Evolutionary conservation across 2,888 invertebrate genomes (phyloP).

Genomic region (Megalurothrips usitatus): DNA sequence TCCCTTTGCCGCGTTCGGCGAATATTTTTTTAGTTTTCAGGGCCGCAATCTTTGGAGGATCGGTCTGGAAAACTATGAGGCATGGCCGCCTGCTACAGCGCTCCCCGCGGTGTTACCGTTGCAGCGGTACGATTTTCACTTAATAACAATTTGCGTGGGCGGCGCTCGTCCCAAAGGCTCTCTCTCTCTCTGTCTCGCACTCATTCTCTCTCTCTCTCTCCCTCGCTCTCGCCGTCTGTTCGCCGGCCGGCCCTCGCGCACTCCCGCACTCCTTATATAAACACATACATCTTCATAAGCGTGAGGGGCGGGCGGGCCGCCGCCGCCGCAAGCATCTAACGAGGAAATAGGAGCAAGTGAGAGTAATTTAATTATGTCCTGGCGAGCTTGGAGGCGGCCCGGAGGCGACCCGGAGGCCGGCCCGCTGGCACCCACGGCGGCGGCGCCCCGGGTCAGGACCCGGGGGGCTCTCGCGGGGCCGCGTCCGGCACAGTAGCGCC

Average conservation of each 20-base stretch:
- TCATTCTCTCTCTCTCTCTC: no score
- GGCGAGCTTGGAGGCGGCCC: not conserved
- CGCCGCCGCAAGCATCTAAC: not conserved
- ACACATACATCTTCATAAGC: constrained; percentile 22
- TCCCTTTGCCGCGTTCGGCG: no score
- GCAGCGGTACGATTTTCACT: constrained; percentile 1
- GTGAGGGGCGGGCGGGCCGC: not conserved
- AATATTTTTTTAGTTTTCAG: no score
- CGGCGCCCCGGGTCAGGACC: no score
- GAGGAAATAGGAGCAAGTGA: constrained; percentile 17
- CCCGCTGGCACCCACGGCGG: no score
- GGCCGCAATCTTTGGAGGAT: not conserved
- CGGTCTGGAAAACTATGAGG: not conserved
- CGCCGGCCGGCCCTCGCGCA: not conserved
- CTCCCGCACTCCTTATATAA: not conserved
- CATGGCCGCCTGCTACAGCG: not conserved
- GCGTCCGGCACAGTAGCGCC: no score
- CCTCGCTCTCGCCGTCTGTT: no score
- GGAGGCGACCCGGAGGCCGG: no score
- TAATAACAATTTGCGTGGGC: constrained; percentile 23
- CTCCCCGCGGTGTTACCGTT: not conserved
- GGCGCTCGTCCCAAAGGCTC: not conserved
- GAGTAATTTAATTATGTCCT: constrained; percentile 17
- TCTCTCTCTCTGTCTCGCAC: no score
- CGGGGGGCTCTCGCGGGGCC: no score